Conservation (phyloP, 2,113 vertebrate genomes). For the Zosterops lateralis region DNA sequence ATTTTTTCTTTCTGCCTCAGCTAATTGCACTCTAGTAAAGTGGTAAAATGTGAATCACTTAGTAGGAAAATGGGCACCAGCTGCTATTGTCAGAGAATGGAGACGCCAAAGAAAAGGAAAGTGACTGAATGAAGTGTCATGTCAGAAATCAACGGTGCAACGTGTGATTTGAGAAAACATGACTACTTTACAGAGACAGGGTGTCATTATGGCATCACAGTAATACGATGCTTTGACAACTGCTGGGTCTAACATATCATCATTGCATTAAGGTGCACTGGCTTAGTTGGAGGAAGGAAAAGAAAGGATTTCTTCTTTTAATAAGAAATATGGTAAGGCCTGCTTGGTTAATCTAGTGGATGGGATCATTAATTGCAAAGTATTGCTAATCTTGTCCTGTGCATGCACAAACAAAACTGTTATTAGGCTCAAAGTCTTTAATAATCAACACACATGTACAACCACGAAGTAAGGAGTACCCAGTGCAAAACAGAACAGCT, state of each 20-base stretch:
- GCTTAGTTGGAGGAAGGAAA: conserved; percentile 73
- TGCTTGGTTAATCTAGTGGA: conserved; percentile 74
- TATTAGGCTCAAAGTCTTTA: neutral
- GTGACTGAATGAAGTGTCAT: conserved; percentile 80
- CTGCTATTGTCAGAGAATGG: conserved; percentile 77
- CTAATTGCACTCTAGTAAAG: conserved; percentile 78
- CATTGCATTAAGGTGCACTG: conserved; percentile 93
- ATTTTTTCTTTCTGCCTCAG: conserved; percentile 67
- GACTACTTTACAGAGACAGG: conserved; percentile 89
- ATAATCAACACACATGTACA: neutral
- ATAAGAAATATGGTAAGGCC: conserved; percentile 73
- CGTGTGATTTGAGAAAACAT: conserved; percentile 85
- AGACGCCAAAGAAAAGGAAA: conserved; percentile 68
- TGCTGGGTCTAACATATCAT: conserved; percentile 92
- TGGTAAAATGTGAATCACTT: conserved; percentile 78
- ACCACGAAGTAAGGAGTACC: neutral
- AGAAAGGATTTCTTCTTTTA: conserved; percentile 74
- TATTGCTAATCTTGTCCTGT: neutral
- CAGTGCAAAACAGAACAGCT: neutral
- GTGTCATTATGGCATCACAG: conserved; percentile 92
- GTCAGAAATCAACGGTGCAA: conserved; percentile 87
- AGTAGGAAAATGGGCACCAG: conserved; percentile 79
- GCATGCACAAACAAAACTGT: neutral
- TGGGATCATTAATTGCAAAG: conserved; percentile 39
- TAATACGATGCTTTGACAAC: conserved; percentile 94